Conservation (phyloP, 2,797 vertebrate species). For the Etheostoma nigrum region DNA sequence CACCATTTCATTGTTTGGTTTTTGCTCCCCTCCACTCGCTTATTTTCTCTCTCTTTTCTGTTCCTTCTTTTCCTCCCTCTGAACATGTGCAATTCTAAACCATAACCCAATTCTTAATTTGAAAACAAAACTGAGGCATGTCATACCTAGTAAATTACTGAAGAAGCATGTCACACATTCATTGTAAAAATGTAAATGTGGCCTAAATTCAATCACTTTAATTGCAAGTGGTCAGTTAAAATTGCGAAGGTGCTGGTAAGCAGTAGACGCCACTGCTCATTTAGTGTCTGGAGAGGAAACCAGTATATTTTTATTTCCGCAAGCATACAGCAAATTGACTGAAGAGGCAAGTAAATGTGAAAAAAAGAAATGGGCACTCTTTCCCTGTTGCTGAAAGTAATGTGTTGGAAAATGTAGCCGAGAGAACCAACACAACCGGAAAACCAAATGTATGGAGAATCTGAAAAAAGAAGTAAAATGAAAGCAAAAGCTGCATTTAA, state of each 20-base stretch:
- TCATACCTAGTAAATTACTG: conserved; percentile 17
- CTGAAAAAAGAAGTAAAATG: conserved; percentile 30
- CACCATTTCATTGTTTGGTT: conserved; percentile 57
- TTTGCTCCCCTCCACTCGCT: conserved; percentile 37
- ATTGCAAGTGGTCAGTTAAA: conserved; percentile 31
- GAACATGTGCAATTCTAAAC: not conserved
- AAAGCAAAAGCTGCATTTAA: conserved; percentile 44
- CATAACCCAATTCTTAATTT: conserved; percentile 15
- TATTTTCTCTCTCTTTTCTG: conserved; percentile 19
- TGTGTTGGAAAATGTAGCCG: conserved; percentile 11
- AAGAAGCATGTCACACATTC: conserved; percentile 24
- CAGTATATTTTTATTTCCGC: conserved; percentile 21
- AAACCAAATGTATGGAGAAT: conserved; percentile 15
- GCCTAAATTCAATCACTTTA: conserved; percentile 31
- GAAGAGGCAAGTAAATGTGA: not conserved
- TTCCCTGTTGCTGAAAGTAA: conserved; percentile 1
- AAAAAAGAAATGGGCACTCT: conserved; percentile 6
- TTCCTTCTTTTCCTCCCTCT: not conserved
- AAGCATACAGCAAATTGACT: conserved; percentile 27
- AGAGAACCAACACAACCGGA: conserved; percentile 19
- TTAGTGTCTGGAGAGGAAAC: conserved; percentile 19
- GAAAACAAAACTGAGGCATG: conserved; percentile 31
- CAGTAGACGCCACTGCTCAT: conserved; percentile 11
- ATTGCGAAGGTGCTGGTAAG: conserved; percentile 30
- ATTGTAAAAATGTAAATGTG: conserved; percentile 22